Evolutionary conservation across 2,797 vertebrate genomes (phyloP).

Genomic region (Gadopsis bispinosus): DNA sequence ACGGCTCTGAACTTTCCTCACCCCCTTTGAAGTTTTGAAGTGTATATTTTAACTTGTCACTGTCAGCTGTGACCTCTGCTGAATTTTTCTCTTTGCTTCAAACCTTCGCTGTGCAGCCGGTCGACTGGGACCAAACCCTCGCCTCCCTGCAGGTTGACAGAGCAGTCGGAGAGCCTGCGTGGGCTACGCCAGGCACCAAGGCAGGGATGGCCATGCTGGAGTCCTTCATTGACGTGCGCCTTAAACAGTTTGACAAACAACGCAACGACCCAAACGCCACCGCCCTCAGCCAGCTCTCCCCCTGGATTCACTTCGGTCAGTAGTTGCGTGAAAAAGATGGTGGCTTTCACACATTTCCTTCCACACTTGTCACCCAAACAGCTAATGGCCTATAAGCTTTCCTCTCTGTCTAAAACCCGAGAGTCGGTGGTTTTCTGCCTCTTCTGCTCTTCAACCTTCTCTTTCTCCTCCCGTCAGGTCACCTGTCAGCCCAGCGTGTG

Average conservation of each 20-base stretch:
- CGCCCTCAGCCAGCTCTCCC: constrained; percentile 91
- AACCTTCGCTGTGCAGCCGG: constrained; percentile 73
- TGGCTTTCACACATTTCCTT: neutral
- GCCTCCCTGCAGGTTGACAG: constrained; percentile 86
- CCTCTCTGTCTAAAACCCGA: neutral
- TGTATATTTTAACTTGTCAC: constrained; percentile 13
- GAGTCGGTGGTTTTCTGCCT: neutral
- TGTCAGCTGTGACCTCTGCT: constrained; percentile 34
- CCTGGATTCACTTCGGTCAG: constrained; percentile 92
- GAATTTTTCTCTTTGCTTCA: neutral
- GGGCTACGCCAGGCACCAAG: constrained; percentile 86
- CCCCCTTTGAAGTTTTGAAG: constrained; percentile 32
- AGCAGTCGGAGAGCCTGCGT: constrained; percentile 84
- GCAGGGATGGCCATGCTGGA: constrained; percentile 86
- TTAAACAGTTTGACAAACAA: constrained; percentile 82
- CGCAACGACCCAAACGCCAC: constrained; percentile 89
- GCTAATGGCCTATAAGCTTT: neutral
- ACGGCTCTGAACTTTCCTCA: constrained; percentile 14
- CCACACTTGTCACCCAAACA: neutral
- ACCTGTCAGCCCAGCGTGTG: constrained; percentile 89
- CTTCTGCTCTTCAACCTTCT: neutral
- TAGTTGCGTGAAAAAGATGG: neutral
- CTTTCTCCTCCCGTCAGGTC: constrained; percentile 74
- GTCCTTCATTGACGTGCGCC: constrained; percentile 86
- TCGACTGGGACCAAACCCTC: constrained; percentile 86